Evolutionary conservation across 35 echinoderm and acorn worm species (phyloP).

Genomic region (Acanthaster planci): DNA sequence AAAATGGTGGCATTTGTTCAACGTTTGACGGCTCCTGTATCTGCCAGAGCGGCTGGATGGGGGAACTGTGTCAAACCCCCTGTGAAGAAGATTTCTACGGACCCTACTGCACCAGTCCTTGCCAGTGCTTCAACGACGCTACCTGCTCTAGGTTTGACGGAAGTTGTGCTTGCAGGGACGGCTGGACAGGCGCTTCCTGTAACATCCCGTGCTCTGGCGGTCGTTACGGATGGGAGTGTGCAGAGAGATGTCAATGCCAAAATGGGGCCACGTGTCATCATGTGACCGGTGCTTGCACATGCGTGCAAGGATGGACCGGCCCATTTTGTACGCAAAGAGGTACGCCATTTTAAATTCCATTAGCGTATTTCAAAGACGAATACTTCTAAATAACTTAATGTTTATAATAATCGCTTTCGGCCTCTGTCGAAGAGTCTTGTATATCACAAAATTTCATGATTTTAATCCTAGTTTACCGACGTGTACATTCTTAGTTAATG

Average conservation of each 20-base stretch:
- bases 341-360: neutral
- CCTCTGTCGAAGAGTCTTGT: too few relatives aligned
- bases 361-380: too few relatives aligned
- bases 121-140: slow-evolving; percentile 67
- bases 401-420: too few relatives aligned
- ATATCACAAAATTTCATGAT: too few relatives aligned
- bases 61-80: slow-evolving; percentile 60
- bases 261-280: slow-evolving; percentile 53
- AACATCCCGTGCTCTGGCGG: slow-evolving; percentile 29
- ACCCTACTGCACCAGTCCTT: slow-evolving; percentile 55
- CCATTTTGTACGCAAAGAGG: neutral
- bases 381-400: too few relatives aligned
- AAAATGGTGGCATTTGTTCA: slow-evolving; percentile 69
- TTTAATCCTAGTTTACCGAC: too few relatives aligned
- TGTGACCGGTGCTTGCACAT: slow-evolving; percentile 52
- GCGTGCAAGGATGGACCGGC: slow-evolving; percentile 44
- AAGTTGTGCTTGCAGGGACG: slow-evolving; percentile 61
- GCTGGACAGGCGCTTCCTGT: slow-evolving; percentile 54
- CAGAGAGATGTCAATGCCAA: slow-evolving; percentile 51
- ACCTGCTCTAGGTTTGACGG: slow-evolving; percentile 69
- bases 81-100: slow-evolving; percentile 65
- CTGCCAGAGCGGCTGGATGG: slow-evolving; percentile 76
- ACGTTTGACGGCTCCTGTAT: slow-evolving; percentile 64
- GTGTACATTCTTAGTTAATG: too few relatives aligned
- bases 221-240: slow-evolving; percentile 65